Evolutionary conservation across 2,797 vertebrate genomes (phyloP).

Genomic region (Bradypodion ventrale): DNA sequence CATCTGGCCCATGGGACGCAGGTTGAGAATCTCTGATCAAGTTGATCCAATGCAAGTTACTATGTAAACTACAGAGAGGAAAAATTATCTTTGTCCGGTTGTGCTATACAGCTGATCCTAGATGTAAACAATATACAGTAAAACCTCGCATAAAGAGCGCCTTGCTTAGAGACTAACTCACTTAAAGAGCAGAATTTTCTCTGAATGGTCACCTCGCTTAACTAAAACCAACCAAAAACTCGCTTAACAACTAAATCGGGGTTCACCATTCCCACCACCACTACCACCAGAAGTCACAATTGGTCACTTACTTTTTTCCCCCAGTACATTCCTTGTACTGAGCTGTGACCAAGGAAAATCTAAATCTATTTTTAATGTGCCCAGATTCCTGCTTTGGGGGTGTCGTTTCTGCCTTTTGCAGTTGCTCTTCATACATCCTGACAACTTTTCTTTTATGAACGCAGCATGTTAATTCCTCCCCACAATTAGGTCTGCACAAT

Average conservation of each 20-base stretch:
- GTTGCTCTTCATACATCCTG: conserved; percentile 27
- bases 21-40: too few relatives aligned
- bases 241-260: too few relatives aligned
- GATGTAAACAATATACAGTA: background rate
- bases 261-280: too few relatives aligned
- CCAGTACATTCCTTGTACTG: conserved; percentile 21
- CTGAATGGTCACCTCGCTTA: too few relatives aligned
- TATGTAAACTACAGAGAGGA: background rate
- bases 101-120: background rate
- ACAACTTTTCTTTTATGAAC: conserved; percentile 47
- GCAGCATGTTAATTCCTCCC: conserved; percentile 51
- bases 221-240: too few relatives aligned
- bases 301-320: too few relatives aligned
- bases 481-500: conserved; percentile 48
- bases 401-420: conserved; percentile 6
- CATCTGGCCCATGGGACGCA: too few relatives aligned
- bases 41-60: background rate
- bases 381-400: conserved; percentile 8
- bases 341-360: background rate
- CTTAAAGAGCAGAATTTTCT: too few relatives aligned
- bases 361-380: conserved; percentile 14
- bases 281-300: too few relatives aligned
- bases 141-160: too few relatives aligned
- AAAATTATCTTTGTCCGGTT: background rate
- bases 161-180: too few relatives aligned